Base-by-base conservation (phyloP, 2,797 vertebrate genomes). In the Sebastes matsubarae region DNA sequence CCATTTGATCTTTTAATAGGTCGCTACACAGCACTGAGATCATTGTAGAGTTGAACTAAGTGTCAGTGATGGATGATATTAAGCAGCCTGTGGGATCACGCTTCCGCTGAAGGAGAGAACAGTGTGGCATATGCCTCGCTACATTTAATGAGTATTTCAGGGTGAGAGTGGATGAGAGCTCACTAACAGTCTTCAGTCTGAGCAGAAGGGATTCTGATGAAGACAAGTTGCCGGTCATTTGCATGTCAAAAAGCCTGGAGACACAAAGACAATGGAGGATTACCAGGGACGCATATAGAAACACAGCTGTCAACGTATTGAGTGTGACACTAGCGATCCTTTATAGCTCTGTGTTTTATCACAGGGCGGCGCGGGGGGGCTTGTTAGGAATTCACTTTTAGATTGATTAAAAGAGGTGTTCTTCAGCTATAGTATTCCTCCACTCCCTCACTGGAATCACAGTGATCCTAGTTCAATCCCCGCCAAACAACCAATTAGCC, bases 171-270 rank as follows among this genome's bases (percentile, higher is more conserved):
- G 84, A 77, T 68, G 77, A 87, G 70, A 79, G 72, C 75, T 79
- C 38, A 3, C 68, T 46, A 20, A 25, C 16, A 60, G 82, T 77
- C 72, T 59, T 72, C 25, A 61, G 11, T 73, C 18, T 52, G 42
- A 84, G 77, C 89, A 89, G 92, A 88, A 86, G 88, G 93, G 66
- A 65, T 42, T 61, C 72, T 86, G 84, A 94, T 92, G 91, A 90
- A 93, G 92, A 92, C 83, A 90, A 92, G 92, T 89, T 83, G 75
- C 57, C 0, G 68, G 82, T 65, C 65, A 94, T 95, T 96, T 95
- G 89, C 94, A 95, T 95, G 88, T 91, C 80, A 94, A 92, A 89
- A 93, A 89, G 88, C 91, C 76, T 20, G 25, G 52, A 84, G 85
- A 83, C 79, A 75, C 88, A 75, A 85, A 94, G 86, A 93, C 91